A percentile compares a stretch with the other conserved stretches of the same genome.
Conservation (phyloP, 2,113 vertebrate genomes). For the Pogonocichla stellata region DNA sequence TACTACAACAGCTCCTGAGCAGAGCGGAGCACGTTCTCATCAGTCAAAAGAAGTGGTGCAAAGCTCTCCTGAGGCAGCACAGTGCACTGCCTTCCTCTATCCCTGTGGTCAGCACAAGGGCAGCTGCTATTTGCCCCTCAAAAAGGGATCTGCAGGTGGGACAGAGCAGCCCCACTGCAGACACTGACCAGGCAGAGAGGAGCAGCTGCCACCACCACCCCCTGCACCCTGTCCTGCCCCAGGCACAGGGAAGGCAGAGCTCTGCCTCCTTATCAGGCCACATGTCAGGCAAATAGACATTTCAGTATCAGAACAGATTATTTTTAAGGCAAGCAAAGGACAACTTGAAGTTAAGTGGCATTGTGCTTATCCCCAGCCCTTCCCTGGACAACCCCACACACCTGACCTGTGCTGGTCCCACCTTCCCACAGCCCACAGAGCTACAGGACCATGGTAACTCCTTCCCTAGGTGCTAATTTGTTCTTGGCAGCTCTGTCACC, state of each 20-base stretch:
- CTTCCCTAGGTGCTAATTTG: background rate
- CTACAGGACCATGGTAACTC: background rate
- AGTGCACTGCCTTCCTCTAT: background rate
- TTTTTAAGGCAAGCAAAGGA: slow-evolving; percentile 23
- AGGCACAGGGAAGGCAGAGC: background rate
- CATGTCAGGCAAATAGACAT: background rate
- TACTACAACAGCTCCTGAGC: background rate
- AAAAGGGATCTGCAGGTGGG: rapidly evolving
- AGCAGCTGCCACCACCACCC: background rate
- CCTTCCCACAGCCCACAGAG: background rate
- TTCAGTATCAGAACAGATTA: background rate
- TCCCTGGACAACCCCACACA: background rate
- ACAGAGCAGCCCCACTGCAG: rapidly evolving
- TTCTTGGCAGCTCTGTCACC: background rate
- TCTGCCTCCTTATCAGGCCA: background rate
- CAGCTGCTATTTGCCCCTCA: background rate
- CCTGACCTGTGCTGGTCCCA: background rate
- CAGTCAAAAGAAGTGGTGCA: background rate
- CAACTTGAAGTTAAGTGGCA: slow-evolving; percentile 17
- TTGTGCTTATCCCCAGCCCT: slow-evolving; percentile 25
- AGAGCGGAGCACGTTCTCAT: background rate
- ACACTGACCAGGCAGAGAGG: background rate
- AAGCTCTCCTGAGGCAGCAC: background rate
- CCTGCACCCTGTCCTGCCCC: background rate
- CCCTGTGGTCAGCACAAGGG: background rate